Percentiles rank a stretch among this genome's conserved stretches.
Conservation (phyloP, 2,797 vertebrate genomes). For the Neomorphus geoffroyi region DNA sequence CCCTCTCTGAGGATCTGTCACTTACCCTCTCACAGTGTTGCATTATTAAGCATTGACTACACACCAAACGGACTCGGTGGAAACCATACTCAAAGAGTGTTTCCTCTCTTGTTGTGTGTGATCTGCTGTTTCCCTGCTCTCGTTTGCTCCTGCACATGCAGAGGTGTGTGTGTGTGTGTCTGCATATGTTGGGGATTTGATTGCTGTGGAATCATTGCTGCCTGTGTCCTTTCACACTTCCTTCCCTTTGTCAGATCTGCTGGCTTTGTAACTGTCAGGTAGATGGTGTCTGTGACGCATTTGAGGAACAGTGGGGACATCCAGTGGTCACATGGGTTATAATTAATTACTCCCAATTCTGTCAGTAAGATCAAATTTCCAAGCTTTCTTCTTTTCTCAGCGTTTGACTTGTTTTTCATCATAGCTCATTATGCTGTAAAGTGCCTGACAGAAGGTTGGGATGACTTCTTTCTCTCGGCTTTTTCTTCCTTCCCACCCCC, state of each 20-base stretch:
- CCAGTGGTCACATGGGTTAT: slow-evolving; percentile 73
- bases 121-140: not conserved
- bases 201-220: not conserved
- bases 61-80: not conserved
- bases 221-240: not conserved
- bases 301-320: slow-evolving; percentile 76
- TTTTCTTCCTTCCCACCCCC: not conserved
- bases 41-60: not conserved
- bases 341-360: slow-evolving; percentile 71
- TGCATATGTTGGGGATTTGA: fast-evolving
- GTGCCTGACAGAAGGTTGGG: slow-evolving; percentile 27
- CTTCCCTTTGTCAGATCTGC: not conserved
- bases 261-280: slow-evolving; percentile 28
- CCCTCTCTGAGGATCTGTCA: not conserved
- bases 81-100: not conserved
- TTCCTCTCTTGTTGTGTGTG: not conserved
- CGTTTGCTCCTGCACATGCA: not conserved
- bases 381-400: slow-evolving; percentile 3
- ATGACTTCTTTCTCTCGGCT: slow-evolving; percentile 35
- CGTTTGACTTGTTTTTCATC: slow-evolving; percentile 59
- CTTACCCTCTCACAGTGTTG: not conserved
- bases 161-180: too few relatives aligned
- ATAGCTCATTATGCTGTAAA: slow-evolving; percentile 23
- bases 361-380: not conserved
- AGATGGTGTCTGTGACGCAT: slow-evolving; percentile 16